Base-by-base conservation (phyloP, 35 echinoderm and acorn worm species). In the Eucidaris tribuloides region DNA sequence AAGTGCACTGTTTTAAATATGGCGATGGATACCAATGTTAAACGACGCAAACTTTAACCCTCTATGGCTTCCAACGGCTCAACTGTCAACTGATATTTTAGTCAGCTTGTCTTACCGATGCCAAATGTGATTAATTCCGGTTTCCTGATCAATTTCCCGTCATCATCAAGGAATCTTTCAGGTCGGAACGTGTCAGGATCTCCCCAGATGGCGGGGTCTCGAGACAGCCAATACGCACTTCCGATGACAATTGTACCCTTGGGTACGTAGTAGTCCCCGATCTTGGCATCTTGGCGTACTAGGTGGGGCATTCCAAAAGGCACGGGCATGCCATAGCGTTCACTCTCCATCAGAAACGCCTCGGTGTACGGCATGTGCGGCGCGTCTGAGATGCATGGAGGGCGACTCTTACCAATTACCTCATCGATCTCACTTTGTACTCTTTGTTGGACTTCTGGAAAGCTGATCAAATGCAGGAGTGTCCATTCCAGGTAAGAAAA, bases 101-200 rank as follows among this genome's bases (percentile, higher is more conserved):
- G n/a, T n/a, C n/a, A n/a, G n/a, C n/a, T n/a, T n/a, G n/a, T n/a
- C 89, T 81, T 86, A 92, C 89, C 89, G n/a, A 86, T 86, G 4
- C 58, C 41, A 71, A 92, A 92, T 9, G 89, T 72, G 29, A 92
- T 92, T 11, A 92, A 61, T 20, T 86, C 62, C 38, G 85, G 72
- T 29, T 64, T 32, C 27, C 65, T 77, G 20, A 77, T 40, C 22
- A 88, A 82, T 39, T 76, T 72, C 39, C 85, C 85, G n/a, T 77
- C 27, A 22, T 39, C 13, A 25, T 83, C 60, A 7, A 88, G 23
- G 48, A 84, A 84, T 42, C 91, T 23, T n/a, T 70, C 55, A 2
- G 91, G 84, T 22, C 45, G 74, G 43, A 93, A 93, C n/a, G 25
- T 61, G 1, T 84, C 80, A 11, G 91, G 91, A 42, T 93, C 42